phyloP scores from a whole-genome alignment of 2,888 invertebrate genomes.

The Serrognathus titanus region DNA sequence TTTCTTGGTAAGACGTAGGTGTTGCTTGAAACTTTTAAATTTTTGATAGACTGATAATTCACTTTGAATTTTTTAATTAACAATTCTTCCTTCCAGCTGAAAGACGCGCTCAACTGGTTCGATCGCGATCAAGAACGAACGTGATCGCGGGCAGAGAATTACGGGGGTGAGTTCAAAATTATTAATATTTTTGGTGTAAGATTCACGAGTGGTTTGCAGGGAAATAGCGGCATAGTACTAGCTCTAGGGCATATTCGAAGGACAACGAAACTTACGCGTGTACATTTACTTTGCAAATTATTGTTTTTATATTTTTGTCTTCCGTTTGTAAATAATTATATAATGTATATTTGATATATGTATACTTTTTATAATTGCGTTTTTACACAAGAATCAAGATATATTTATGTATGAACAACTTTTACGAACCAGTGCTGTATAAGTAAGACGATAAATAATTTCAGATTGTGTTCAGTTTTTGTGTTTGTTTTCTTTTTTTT shows the following conservation, averaged over 20 bases:
- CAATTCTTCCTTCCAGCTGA: slow-evolving; percentile 63
- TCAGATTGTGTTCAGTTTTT: too few species aligned
- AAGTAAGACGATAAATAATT: too few species aligned
- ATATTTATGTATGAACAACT: slow-evolving; percentile 8
- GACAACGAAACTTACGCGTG: too few species aligned
- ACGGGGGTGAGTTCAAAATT: slow-evolving; percentile 58
- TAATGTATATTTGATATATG: too few species aligned
- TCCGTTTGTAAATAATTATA: slow-evolving; percentile 3
- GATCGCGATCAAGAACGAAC: slow-evolving; percentile 82
- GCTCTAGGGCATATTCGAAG: too few species aligned
- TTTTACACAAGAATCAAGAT: too few species aligned
- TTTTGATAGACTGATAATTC: not conserved
- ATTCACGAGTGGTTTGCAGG: slow-evolving; percentile 3
- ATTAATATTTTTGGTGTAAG: not conserved
- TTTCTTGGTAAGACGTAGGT: slow-evolving; percentile 4
- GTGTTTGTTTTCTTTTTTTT: too few species aligned
- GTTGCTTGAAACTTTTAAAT: not conserved
- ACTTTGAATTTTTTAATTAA: not conserved
- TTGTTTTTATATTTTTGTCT: slow-evolving; percentile 4
- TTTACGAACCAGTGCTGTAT: not conserved
- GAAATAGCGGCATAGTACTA: slow-evolving; percentile 10
- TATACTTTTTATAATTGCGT: too few species aligned
- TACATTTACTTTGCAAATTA: not conserved
- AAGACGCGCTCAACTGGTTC: slow-evolving; percentile 82
- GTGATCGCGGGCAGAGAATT: slow-evolving; percentile 67